Conservation (phyloP, 2,888 invertebrate genomes). For the Itoplectis maculator region DNA sequence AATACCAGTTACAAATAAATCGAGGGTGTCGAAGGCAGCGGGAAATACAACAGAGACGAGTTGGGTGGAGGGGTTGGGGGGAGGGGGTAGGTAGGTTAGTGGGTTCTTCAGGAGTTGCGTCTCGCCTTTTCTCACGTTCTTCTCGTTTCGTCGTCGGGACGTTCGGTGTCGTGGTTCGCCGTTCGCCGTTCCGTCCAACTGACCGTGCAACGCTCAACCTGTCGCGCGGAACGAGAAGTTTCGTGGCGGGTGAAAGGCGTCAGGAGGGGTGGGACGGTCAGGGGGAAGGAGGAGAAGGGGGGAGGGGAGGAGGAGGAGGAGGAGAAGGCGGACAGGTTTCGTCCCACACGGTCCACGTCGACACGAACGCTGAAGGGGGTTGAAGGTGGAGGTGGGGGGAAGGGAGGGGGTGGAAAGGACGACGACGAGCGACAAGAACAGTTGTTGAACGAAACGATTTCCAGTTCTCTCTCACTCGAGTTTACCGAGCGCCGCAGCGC, state of each 20-base stretch:
- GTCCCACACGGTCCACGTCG: conserved; percentile 1
- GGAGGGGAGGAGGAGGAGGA: too few relatives aligned
- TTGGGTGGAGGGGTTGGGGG: too few relatives aligned
- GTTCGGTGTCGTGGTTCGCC: not conserved
- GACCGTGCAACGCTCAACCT: conserved; percentile 14
- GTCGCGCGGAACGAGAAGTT: conserved; percentile 12
- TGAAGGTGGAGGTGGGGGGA: too few relatives aligned
- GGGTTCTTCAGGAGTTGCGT: not conserved
- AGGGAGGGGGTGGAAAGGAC: not conserved
- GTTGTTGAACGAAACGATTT: conserved; percentile 32
- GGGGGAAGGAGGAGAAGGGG: too few relatives aligned
- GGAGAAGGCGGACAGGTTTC: too few relatives aligned
- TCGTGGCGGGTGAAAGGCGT: not conserved
- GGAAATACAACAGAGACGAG: conserved; percentile 13
- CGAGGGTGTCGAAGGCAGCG: conserved; percentile 7
- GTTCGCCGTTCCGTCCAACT: not conserved
- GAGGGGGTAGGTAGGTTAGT: too few relatives aligned
- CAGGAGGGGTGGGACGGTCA: too few relatives aligned
- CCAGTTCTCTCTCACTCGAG: conserved; percentile 12
- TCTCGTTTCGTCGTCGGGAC: not conserved
- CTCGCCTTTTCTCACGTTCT: conserved; percentile 18
- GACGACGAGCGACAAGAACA: conserved; percentile 11
- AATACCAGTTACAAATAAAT: conserved; percentile 19
- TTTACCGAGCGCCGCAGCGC: not conserved
- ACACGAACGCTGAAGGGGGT: too few relatives aligned